These are phyloP conservation scores for Rhopalosiphum padi DNA, from an alignment of 1,140 invertebrate genomes.

Conservation along the genomic window DNA sequence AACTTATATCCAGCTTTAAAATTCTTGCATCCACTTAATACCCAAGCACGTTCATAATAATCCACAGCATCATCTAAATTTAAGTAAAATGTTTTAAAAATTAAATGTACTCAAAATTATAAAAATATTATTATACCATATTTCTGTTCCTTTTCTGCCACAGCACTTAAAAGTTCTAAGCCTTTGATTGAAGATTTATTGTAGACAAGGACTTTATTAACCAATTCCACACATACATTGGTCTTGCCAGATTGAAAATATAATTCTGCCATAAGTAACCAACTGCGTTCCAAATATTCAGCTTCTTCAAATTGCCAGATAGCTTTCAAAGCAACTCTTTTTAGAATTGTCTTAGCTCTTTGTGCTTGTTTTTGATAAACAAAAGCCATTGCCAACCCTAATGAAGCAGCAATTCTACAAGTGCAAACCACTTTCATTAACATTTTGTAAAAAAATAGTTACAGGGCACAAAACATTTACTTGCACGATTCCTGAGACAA, in stretches of 20 bases:
- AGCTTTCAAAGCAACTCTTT: conserved; percentile 80
- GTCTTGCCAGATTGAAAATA: conserved; percentile 88
- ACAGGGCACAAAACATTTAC: not conserved
- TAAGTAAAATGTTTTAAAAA: not conserved
- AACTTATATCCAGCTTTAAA: conserved; percentile 89
- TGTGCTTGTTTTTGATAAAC: conserved; percentile 81
- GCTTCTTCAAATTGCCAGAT: conserved; percentile 94
- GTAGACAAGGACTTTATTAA: conserved; percentile 82
- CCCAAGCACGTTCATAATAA: conserved; percentile 74
- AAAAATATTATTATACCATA: conserved; percentile 68
- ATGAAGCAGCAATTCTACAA: conserved; percentile 77
- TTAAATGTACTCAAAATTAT: not conserved
- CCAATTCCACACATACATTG: conserved; percentile 83
- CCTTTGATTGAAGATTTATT: conserved; percentile 92
- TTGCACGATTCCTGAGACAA: conserved; percentile 73
- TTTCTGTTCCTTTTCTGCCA: conserved; percentile 91
- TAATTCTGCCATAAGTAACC: conserved; percentile 90
- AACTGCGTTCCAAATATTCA: conserved; percentile 93
- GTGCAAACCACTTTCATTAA: not conserved
- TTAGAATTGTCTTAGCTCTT: conserved; percentile 89
- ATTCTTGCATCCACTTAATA: conserved; percentile 82
- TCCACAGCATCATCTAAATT: conserved; percentile 73
- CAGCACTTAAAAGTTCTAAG: conserved; percentile 85
- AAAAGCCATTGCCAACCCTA: conserved; percentile 86
- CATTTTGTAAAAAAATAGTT: not conserved